phyloP scores from a whole-genome alignment of 2,888 invertebrate genomes.

The Drosophila longiperda region DNA sequence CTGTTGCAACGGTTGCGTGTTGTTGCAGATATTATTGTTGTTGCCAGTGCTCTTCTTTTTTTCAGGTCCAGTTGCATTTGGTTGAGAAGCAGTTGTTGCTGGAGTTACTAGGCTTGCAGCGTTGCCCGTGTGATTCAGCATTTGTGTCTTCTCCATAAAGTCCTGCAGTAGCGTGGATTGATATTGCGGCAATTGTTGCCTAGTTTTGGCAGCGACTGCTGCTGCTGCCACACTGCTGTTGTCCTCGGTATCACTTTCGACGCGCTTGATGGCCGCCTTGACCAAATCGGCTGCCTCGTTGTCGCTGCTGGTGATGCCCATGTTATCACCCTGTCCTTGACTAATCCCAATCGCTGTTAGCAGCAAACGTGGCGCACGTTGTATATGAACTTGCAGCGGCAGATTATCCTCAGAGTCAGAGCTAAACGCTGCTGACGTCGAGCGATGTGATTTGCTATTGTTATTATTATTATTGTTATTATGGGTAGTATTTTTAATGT shows the following conservation, averaged over 20 bases:
- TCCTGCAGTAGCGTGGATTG: slow-evolving; percentile 91
- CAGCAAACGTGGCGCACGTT: slow-evolving; percentile 79
- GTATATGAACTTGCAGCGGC: slow-evolving; percentile 72
- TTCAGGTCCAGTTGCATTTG: slow-evolving; percentile 69
- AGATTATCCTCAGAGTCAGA: slow-evolving; percentile 81
- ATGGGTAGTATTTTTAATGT: slow-evolving; percentile 25
- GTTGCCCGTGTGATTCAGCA: slow-evolving; percentile 86
- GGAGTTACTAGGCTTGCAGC: slow-evolving; percentile 77
- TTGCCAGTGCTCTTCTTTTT: slow-evolving; percentile 18
- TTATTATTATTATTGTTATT: slow-evolving; percentile 34
- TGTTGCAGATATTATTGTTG: slow-evolving; percentile 79
- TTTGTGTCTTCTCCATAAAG: slow-evolving; percentile 92
- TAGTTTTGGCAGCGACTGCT: slow-evolving; percentile 68
- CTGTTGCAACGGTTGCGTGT: slow-evolving; percentile 13
- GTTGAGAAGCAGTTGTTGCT: slow-evolving; percentile 73
- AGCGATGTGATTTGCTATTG: slow-evolving; percentile 44
- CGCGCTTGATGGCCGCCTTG: slow-evolving; percentile 91
- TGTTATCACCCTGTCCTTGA: slow-evolving; percentile 63
- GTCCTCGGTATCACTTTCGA: slow-evolving; percentile 91
- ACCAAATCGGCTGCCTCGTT: slow-evolving; percentile 87
- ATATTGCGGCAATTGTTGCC: slow-evolving; percentile 86
- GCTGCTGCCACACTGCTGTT: slow-evolving; percentile 49
- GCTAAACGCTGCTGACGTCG: slow-evolving; percentile 56
- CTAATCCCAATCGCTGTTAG: slow-evolving; percentile 71
- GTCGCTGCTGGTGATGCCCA: slow-evolving; percentile 87